Evolutionary conservation across 2,797 vertebrate genomes (phyloP).

Genomic region (Morus bassanus): DNA sequence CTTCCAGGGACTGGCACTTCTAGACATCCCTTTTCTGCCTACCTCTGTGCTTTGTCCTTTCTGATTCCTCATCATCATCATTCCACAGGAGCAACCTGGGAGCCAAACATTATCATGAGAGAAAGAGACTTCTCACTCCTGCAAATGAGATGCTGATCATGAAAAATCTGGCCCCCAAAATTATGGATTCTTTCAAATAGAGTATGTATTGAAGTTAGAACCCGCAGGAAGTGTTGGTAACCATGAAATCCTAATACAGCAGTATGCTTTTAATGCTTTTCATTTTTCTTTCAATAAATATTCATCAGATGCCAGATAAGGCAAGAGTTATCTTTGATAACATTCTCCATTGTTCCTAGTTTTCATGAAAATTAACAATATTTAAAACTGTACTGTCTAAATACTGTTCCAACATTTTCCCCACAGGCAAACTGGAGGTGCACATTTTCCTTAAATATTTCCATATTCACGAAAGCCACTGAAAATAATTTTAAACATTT

Average conservation of each 20-base stretch:
- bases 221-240: not conserved
- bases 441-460: not conserved
- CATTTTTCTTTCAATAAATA: not conserved
- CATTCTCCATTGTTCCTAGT: not conserved
- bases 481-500: not conserved
- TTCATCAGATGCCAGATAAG: not conserved
- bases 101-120: not conserved
- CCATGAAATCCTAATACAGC: not conserved
- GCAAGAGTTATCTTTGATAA: not conserved
- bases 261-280: not conserved
- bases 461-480: not conserved
- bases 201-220: not conserved
- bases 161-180: not conserved
- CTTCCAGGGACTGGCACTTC: not conserved
- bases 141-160: not conserved
- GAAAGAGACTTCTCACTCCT: not conserved
- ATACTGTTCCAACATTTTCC: not conserved
- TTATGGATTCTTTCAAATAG: not conserved
- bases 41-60: not conserved
- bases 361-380: not conserved
- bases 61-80: not conserved
- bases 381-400: not conserved
- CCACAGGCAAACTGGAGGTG: not conserved
- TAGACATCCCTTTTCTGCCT: not conserved
- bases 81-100: not conserved